A percentile compares a stretch with the other conserved stretches of the same genome.
Conservation (phyloP, 2,113 vertebrate species). For the Helogale parvula region DNA sequence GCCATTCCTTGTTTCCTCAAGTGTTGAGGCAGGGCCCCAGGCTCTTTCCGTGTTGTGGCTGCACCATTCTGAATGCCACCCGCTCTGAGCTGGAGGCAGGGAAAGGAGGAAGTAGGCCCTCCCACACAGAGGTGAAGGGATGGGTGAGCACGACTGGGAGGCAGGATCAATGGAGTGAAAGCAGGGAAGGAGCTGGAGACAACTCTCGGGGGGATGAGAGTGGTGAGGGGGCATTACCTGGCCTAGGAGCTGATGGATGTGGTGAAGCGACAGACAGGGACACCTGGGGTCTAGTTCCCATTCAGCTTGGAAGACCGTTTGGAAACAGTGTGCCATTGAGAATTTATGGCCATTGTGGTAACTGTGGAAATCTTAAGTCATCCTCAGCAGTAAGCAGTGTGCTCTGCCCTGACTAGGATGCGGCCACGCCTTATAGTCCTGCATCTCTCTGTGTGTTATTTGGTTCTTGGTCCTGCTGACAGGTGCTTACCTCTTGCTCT, state of each 20-base stretch:
- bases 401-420: background rate
- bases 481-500: background rate
- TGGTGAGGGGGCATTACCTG: too few species aligned
- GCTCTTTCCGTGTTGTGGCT: background rate
- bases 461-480: background rate
- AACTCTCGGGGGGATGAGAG: background rate
- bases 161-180: background rate
- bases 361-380: background rate
- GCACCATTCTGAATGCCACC: background rate
- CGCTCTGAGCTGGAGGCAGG: too few species aligned
- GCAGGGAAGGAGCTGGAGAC: background rate
- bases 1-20: background rate
- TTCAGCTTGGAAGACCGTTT: background rate
- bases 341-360: background rate
- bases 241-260: background rate
- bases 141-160: background rate
- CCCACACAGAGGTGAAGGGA: background rate
- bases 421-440: background rate
- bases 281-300: background rate
- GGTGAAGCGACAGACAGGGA: background rate
- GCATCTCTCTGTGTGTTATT: background rate
- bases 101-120: background rate
- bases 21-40: background rate
- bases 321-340: background rate
- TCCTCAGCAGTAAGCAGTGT: background rate